Conservation (phyloP, 30 jellyfish, hydroid and myxozoan genomes). For the Mastigias papua region DNA sequence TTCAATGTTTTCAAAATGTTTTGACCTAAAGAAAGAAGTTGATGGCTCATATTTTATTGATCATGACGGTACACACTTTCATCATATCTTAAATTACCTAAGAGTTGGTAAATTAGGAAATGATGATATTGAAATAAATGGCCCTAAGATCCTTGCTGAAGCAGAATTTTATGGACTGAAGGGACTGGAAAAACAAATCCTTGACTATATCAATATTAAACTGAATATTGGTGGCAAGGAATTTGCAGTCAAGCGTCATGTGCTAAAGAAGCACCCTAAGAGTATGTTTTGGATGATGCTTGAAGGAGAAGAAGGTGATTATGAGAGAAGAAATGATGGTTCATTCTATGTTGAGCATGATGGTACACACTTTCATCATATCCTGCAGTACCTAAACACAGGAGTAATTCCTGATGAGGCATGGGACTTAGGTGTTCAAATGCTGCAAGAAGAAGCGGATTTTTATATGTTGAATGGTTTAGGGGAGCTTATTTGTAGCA, state of each 20-base stretch:
- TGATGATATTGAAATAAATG: neutral
- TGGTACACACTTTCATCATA: conserved; percentile 3
- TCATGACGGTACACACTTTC: conserved; percentile 18
- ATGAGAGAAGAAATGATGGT: neutral
- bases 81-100: conserved; percentile 3
- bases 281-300: conserved; percentile 10
- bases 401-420: neutral
- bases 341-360: conserved; percentile 7
- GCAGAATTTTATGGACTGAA: neutral
- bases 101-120: neutral
- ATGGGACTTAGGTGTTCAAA: neutral
- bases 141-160: conserved; percentile 7
- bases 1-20: conserved; percentile 4
- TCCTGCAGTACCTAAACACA: neutral
- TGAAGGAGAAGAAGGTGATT: neutral
- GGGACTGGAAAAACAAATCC: neutral
- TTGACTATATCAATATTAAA: neutral
- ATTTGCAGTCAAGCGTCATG: neutral
- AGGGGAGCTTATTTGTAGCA: no score
- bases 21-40: neutral
- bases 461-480: neutral
- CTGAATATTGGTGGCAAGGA: neutral
- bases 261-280: conserved; percentile 3
- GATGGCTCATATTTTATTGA: conserved; percentile 19
- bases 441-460: conserved; percentile 5